Percentiles rank a stretch among this genome's conserved stretches.
phyloP scores from a whole-genome alignment of 2,888 invertebrate species.

The Drosophila lutescens region DNA sequence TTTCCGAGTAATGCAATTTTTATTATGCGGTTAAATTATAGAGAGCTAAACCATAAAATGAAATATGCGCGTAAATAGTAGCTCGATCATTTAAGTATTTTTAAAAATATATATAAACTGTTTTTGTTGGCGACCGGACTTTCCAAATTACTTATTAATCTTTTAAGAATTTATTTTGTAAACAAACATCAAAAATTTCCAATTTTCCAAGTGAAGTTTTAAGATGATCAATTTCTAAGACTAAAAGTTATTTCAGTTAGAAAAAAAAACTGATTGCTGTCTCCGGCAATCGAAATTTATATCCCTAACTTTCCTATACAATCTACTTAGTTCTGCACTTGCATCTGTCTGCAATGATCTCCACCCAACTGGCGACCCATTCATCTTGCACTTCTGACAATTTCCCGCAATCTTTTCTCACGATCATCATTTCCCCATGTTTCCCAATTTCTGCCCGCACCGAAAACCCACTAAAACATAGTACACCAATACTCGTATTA shows the following conservation, averaged over 20 bases:
- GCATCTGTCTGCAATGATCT: constrained; percentile 3
- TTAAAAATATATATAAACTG: too few relatives aligned
- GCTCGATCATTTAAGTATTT: too few relatives aligned
- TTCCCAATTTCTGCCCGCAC: constrained; percentile 43
- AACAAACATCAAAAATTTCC: not conserved
- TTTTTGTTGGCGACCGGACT: not conserved
- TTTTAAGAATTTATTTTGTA: too few relatives aligned
- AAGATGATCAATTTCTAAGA: too few relatives aligned
- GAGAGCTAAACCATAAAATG: not conserved
- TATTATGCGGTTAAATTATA: constrained; percentile 1
- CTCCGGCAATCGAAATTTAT: not conserved
- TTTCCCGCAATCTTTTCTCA: constrained; percentile 45
- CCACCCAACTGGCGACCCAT: constrained; percentile 28
- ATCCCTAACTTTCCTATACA: not conserved
- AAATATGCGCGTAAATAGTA: not conserved
- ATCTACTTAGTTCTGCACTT: constrained; percentile 6
- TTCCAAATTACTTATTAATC: not conserved
- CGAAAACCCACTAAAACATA: constrained; percentile 32
- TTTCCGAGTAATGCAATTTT: not conserved
- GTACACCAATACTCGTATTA: constrained; percentile 18
- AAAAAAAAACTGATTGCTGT: not conserved
- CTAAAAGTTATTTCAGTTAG: not conserved
- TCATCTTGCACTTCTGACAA: constrained; percentile 39
- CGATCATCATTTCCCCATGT: constrained; percentile 50
- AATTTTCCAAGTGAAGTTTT: too few relatives aligned